phyloP scores from a whole-genome alignment of 2,888 invertebrate genomes.

The Apantesis nais region DNA sequence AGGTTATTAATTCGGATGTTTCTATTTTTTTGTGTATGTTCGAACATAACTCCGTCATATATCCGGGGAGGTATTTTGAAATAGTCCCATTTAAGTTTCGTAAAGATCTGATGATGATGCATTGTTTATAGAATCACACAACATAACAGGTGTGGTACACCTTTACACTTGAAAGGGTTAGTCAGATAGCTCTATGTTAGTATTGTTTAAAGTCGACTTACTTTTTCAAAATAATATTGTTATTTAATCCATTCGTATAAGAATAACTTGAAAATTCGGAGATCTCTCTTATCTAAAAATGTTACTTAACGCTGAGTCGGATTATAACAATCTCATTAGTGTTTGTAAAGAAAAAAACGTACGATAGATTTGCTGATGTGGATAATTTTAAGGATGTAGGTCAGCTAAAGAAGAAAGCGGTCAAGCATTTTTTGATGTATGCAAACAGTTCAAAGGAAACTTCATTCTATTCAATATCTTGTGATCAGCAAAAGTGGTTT shows the following conservation, averaged over 20 bases:
- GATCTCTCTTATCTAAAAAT: background rate
- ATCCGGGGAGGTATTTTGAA: too few species aligned
- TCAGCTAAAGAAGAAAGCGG: slow-evolving; percentile 35
- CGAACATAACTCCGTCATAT: too few species aligned
- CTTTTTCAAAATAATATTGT: too few species aligned
- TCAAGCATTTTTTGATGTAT: slow-evolving; percentile 34
- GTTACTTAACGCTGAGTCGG: background rate
- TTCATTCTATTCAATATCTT: slow-evolving; percentile 29
- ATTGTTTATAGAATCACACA: too few species aligned
- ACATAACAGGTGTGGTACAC: too few species aligned
- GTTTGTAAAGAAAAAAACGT: slow-evolving; percentile 30
- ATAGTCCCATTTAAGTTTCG: too few species aligned
- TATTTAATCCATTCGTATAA: background rate
- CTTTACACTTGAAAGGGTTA: too few species aligned
- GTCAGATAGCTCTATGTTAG: too few species aligned
- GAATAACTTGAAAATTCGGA: background rate
- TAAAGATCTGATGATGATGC: too few species aligned
- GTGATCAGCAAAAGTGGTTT: slow-evolving; percentile 26
- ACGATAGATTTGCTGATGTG: slow-evolving; percentile 25
- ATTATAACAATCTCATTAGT: slow-evolving; percentile 16
- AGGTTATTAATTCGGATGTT: too few species aligned
- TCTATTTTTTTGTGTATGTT: too few species aligned
- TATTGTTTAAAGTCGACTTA: too few species aligned
- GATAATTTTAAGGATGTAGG: slow-evolving; percentile 36
- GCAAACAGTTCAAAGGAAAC: slow-evolving; percentile 35